Evolutionary conservation across 2,797 vertebrate species (phyloP), one percentile per base, ranked within the genome.

Genomic region (Cercopithecus petaurista): DNA sequence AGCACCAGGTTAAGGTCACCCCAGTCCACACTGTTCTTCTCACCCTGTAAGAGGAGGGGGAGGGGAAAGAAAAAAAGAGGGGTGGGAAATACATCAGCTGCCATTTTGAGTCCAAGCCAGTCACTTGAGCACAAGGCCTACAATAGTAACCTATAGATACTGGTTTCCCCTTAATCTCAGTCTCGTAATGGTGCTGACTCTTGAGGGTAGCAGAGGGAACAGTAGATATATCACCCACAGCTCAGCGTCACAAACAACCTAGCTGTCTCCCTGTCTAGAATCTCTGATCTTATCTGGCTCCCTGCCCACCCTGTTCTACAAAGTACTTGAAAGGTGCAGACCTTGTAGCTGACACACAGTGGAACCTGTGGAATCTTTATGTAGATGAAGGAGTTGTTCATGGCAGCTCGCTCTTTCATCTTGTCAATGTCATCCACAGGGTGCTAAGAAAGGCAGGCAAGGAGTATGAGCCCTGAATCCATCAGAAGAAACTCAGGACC

Each of bases 381-480:
- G 98, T 99, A 99, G 98, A 99, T 99, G 98, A 99, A 99, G 90
- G 99, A 99, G 98, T 99, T 99, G 99, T 99, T 99, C 99, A 99
- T 99, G 46, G 99, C 99, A 0, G 99, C 99, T 39, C 99, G 99
- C 96, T 99, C 99, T 98, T 99, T 99, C 99, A 99, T 99, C 98
- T 99, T 99, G 98, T 99, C 99, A 4, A 99, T 99, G 97, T 99
- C 99, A 96, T 99, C 99, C 59, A 99, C 99, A 0, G 99, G 99
- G 98, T 99, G 99, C 99, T 99, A 97, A 95, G 95, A 90, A 97
- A 95, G 0, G 96, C 88, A 96, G 46, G 1, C 96, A 98, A 97
- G 75, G 39, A 91, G 2, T 26, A 52, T 95, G 83, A 28, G 57
- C 19, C 21, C 21, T 36, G 76, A 98, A 98, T 95, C 24, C 2